Percentiles rank a stretch among this genome's conserved stretches.
Conservation (phyloP, 2,888 invertebrate genomes). For the Lumbricus terrestris region DNA sequence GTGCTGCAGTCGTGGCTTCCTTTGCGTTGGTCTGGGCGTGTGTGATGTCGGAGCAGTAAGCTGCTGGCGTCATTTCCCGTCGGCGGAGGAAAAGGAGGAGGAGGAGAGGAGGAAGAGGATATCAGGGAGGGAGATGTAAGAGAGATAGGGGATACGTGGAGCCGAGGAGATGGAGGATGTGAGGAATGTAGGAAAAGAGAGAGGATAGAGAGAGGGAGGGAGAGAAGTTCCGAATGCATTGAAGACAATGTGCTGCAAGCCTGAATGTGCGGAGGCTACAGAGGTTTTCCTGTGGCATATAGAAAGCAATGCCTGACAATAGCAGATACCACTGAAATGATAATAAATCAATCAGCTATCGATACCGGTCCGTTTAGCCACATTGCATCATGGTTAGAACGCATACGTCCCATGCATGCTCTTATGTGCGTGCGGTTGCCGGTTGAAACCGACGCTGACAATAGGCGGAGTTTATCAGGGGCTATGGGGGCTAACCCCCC, state of each 20-base stretch:
- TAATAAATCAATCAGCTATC: neutral
- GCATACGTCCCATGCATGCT: no score
- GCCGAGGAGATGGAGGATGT: neutral
- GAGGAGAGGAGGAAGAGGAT: neutral
- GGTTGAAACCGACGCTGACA: no score
- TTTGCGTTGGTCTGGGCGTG: neutral
- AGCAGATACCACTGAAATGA: neutral
- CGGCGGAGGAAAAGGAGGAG: neutral
- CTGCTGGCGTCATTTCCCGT: neutral
- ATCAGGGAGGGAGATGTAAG: neutral
- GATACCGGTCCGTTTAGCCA: no score
- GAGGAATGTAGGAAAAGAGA: no score
- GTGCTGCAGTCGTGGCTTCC: no score
- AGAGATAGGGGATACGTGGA: neutral
- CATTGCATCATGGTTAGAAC: no score
- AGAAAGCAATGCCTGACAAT: slow-evolving; percentile 3
- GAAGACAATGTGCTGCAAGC: neutral
- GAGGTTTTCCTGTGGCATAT: neutral
- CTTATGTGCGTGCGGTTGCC: no score
- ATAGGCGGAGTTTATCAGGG: no score
- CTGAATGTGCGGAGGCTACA: neutral
- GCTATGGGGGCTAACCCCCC: no score
- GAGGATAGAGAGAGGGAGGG: no score
- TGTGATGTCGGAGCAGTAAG: neutral
- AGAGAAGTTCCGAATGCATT: neutral